Evolutionary conservation across 2,888 invertebrate species (phyloP).

Genomic region (Drosophila seclusa): DNA sequence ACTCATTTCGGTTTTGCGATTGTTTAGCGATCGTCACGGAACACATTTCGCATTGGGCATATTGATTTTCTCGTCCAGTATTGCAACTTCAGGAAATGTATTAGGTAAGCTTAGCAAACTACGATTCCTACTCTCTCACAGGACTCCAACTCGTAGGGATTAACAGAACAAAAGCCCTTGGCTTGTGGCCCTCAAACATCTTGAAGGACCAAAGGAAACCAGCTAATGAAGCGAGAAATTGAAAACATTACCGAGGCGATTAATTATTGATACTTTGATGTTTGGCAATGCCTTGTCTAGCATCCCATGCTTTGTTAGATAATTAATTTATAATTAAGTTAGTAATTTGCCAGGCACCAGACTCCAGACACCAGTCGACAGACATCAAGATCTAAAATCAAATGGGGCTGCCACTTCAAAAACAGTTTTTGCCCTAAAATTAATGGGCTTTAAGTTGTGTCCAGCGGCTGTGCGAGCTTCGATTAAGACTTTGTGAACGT

Average conservation of each 20-base stretch:
- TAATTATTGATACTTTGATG: conserved; percentile 81
- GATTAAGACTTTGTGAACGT: conserved; percentile 71
- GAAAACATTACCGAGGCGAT: conserved; percentile 79
- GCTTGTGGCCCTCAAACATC: conserved; percentile 34
- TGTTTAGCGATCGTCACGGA: conserved; percentile 28
- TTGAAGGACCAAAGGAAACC: conserved; percentile 55
- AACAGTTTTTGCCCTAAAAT: conserved; percentile 41
- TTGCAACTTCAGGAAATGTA: conserved; percentile 2
- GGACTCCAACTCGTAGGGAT: conserved; percentile 39
- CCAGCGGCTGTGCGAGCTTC: conserved; percentile 54
- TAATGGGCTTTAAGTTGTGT: conserved; percentile 64
- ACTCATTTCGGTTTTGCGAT: conserved; percentile 37
- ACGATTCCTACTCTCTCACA: not conserved
- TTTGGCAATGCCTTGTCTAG: conserved; percentile 37
- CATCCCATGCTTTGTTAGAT: conserved; percentile 58
- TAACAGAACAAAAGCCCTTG: conserved; percentile 40
- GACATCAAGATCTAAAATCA: conserved; percentile 20
- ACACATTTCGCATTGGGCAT: conserved; percentile 26
- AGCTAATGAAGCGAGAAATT: conserved; percentile 79
- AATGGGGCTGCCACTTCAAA: conserved; percentile 29
- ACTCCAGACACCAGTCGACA: conserved; percentile 10
- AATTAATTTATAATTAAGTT: conserved; percentile 80
- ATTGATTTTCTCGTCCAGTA: conserved; percentile 44
- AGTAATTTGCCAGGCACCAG: conserved; percentile 55
- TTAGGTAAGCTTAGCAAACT: conserved; percentile 20